Evolutionary conservation across 1,140 invertebrate species (phyloP), one percentile per base, ranked within the genome.

Genomic region (Drosophila bocki): DNA sequence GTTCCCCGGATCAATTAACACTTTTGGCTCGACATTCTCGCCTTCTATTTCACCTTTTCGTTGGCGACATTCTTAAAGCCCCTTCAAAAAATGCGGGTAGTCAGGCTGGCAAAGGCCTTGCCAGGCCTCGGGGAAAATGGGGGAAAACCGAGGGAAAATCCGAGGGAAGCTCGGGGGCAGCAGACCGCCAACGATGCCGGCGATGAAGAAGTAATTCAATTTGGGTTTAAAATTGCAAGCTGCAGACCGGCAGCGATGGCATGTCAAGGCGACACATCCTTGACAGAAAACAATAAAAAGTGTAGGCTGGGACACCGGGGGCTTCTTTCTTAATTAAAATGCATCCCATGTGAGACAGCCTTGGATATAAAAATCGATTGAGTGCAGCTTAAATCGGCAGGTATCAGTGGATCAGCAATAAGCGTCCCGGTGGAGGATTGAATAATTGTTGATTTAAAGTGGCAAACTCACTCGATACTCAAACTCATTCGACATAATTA

Each of bases 211-310:
- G 70, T 88, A 88, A 80, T 88, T 88, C 74, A 88, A 90, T 90
- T 90, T 84, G 84, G 84, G 80, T 78, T 87, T 88, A 88, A 87
- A 87, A 87, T 88, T 87, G 84, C 84, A 88, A 87, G 63, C 79
- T 80, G 75, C 68, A 76, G 67, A 56, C 42, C 62, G 15, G 61
- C 35, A 48, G 47, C 64, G 42, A 35, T 3, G 58, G 58, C 65
- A 78, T 85, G 75, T 81, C 60, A 71, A 81, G 82, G 82, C 59
- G 63, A 72, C 47, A 48, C 45, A 57, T 50, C 64, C 67, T 50
- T 72, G 62, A 39, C 19, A 56, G 19, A 37, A 15, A 22, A 54
- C 26, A 54, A 44, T 60, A 69, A 47, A 72, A 32, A 67, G 51
- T 68, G 72, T 64, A 48, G 48, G 56, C 44, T 32, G 50, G 13